phyloP scores from a whole-genome alignment of 2,113 vertebrate species.

The Neotoma lepida region DNA sequence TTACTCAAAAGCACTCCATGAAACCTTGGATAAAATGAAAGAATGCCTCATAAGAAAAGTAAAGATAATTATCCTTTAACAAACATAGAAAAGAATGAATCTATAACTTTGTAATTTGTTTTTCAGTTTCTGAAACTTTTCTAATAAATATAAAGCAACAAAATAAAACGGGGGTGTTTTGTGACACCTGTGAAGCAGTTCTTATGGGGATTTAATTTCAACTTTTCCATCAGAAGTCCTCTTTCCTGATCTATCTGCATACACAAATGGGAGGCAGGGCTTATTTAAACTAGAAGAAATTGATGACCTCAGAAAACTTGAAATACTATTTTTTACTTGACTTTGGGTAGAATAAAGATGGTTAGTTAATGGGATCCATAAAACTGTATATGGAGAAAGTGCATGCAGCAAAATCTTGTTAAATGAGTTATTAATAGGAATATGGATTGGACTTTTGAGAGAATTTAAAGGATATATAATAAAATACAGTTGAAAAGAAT shows the following conservation, averaged over 20 bases:
- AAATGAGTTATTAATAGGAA: background rate
- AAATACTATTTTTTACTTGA: constrained; percentile 58
- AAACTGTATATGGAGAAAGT: background rate
- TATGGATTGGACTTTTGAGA: background rate
- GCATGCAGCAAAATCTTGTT: constrained; percentile 23
- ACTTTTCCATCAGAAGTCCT: constrained; percentile 63
- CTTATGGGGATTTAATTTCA: constrained; percentile 74
- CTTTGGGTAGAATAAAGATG: constrained; percentile 42
- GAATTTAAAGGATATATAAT: background rate
- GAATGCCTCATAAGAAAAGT: constrained; percentile 6
- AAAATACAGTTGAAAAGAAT: background rate
- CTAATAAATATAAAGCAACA: constrained; percentile 65
- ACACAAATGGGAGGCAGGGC: constrained; percentile 46
- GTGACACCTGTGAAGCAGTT: constrained; percentile 56
- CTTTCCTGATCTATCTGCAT: constrained; percentile 67
- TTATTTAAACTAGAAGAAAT: constrained; percentile 68
- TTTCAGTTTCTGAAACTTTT: constrained; percentile 51
- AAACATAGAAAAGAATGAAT: background rate
- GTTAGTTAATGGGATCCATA: constrained; percentile 51
- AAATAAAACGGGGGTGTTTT: constrained; percentile 64
- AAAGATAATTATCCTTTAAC: constrained; percentile 47
- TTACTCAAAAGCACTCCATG: background rate
- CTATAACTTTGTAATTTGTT: background rate
- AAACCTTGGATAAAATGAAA: constrained; percentile 43
- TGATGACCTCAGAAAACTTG: constrained; percentile 51